These are phyloP conservation scores for Tridacna crocea DNA, from an alignment of 2,888 invertebrate genomes.

Conservation along the genomic window DNA sequence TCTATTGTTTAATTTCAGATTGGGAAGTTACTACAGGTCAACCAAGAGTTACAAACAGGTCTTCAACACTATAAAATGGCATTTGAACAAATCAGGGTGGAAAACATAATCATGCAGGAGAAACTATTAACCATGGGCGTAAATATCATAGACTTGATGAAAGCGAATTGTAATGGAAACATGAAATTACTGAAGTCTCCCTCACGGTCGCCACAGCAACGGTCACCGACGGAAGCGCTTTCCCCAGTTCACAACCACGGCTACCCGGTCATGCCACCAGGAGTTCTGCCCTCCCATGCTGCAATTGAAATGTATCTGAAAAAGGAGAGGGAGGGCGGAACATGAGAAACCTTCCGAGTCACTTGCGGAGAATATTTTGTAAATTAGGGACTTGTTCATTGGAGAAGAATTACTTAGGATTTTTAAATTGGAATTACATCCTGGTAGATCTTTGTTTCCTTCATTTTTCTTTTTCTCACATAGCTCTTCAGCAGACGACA, in stretches of 20 bases:
- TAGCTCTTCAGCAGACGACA: not conserved
- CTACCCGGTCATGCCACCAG: constrained; percentile 38
- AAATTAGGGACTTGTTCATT: not conserved
- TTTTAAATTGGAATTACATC: constrained; percentile 61
- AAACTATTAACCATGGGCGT: constrained; percentile 71
- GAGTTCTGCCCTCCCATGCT: constrained; percentile 32
- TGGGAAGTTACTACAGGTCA: constrained; percentile 64
- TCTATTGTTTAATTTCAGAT: constrained; percentile 58
- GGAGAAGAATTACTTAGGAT: constrained; percentile 58
- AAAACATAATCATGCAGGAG: constrained; percentile 71
- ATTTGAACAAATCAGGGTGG: constrained; percentile 72
- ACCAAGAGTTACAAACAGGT: constrained; percentile 68
- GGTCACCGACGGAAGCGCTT: constrained; percentile 49
- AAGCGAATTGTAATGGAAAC: constrained; percentile 60
- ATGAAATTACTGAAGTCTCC: constrained; percentile 47
- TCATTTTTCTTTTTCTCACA: not conserved
- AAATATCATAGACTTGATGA: constrained; percentile 66
- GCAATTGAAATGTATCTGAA: constrained; percentile 49
- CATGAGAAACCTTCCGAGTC: constrained; percentile 31
- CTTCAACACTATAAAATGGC: constrained; percentile 73
- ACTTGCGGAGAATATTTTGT: not conserved
- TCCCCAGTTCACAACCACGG: constrained; percentile 33
- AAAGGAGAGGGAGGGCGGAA: constrained; percentile 52
- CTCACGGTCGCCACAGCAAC: constrained; percentile 55
- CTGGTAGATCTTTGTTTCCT: not conserved